Evolutionary conservation across 2,113 vertebrate genomes (phyloP).

Genomic region (Nestor notabilis): DNA sequence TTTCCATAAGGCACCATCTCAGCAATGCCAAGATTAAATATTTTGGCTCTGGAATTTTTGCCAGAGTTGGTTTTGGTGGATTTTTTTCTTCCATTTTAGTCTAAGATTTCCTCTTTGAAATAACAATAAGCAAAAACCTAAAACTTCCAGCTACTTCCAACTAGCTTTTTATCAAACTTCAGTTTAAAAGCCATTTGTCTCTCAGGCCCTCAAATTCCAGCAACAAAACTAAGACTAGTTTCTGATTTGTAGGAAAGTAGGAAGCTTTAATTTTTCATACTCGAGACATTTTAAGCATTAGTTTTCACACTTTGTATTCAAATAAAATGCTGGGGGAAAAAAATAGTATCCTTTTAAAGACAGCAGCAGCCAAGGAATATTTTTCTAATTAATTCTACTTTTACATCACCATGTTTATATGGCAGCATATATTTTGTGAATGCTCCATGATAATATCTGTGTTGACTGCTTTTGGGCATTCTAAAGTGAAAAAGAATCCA

Average conservation of each 20-base stretch:
- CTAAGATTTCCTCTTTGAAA: background rate
- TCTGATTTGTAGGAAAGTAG: background rate
- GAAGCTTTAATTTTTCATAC: background rate
- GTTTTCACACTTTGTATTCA: background rate
- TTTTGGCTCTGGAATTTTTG: conserved; percentile 5
- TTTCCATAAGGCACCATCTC: background rate
- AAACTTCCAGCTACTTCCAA: background rate
- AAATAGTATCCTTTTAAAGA: background rate
- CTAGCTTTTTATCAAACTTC: background rate
- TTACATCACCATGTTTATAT: conserved; percentile 19
- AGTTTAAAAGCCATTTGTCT: background rate
- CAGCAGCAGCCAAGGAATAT: conserved; percentile 16
- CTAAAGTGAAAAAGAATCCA: conserved; percentile 38
- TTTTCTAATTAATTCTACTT: conserved; percentile 53
- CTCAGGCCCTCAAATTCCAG: background rate
- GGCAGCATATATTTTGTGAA: conserved; percentile 24
- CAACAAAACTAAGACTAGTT: background rate
- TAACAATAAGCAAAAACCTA: background rate
- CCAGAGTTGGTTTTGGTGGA: background rate
- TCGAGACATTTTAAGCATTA: background rate
- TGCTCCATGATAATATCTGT: conserved; percentile 11
- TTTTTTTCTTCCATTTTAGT: background rate
- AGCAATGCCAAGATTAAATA: background rate
- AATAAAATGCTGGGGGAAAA: background rate
- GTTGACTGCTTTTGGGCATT: conserved; percentile 46